Percentiles rank a stretch among this genome's conserved stretches.
These are phyloP conservation scores for Nomada flava DNA, from an alignment of 2,888 invertebrate species.

Conservation along the genomic window DNA sequence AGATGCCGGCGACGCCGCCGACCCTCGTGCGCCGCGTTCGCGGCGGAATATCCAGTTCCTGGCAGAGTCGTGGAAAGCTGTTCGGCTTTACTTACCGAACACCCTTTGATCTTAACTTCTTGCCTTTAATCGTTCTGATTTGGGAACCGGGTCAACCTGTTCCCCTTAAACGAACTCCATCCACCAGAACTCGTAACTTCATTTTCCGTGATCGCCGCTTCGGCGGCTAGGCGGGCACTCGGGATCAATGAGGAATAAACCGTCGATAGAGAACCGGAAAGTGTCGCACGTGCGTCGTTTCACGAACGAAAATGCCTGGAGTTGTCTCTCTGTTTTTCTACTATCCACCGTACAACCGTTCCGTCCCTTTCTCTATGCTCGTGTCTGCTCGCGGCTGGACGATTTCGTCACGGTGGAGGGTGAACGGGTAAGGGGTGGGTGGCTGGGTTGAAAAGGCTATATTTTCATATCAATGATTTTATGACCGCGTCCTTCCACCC, in stretches of 20 bases:
- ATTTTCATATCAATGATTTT: slow-evolving; percentile 85
- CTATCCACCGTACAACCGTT: slow-evolving; percentile 22
- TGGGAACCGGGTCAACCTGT: slow-evolving; percentile 1
- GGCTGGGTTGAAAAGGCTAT: slow-evolving; percentile 73
- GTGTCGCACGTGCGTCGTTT: not conserved
- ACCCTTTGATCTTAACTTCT: slow-evolving; percentile 57
- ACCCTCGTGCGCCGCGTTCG: slow-evolving; percentile 69
- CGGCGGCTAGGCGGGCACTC: not conserved
- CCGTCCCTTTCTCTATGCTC: slow-evolving; percentile 62
- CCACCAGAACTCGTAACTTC: not conserved
- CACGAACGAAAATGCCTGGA: not conserved
- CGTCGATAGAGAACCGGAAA: not conserved
- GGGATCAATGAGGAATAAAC: not conserved
- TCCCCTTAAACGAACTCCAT: not conserved
- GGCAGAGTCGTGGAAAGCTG: slow-evolving; percentile 60
- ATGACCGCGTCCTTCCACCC: slow-evolving; percentile 81
- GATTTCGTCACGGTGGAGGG: slow-evolving; percentile 72
- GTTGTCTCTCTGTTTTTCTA: slow-evolving; percentile 44
- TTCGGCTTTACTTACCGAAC: slow-evolving; percentile 50
- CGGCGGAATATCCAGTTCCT: slow-evolving; percentile 59
- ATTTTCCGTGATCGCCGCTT: not conserved
- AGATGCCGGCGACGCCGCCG: slow-evolving; percentile 77
- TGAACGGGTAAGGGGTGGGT: slow-evolving; percentile 26
- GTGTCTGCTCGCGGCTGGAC: slow-evolving; percentile 71
- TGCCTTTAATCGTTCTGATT: slow-evolving; percentile 35